These are phyloP conservation scores for Neosalanx taihuensis DNA, from an alignment of 2,797 vertebrate species.

Conservation along the genomic window DNA sequence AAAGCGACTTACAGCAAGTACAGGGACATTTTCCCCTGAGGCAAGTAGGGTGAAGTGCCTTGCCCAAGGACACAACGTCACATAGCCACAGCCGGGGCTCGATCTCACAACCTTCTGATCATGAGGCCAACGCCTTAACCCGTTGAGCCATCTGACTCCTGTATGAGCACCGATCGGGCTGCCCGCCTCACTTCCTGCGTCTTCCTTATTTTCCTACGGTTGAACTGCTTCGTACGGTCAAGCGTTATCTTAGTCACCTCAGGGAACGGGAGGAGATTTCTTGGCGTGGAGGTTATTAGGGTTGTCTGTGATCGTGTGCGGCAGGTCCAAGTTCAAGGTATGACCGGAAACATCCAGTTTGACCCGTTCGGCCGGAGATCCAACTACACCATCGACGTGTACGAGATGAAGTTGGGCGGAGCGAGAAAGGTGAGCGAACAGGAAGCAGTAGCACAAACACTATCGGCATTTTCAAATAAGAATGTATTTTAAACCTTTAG, in stretches of 20 bases:
- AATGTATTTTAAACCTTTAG: neutral
- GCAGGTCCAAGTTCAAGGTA: constrained; percentile 96
- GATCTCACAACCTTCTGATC: too few relatives aligned
- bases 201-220: neutral
- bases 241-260: neutral
- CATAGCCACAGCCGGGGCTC: too few relatives aligned
- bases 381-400: constrained; percentile 98
- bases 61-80: too few relatives aligned
- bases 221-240: neutral
- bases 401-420: constrained; percentile 90
- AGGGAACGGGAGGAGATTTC: neutral
- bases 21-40: too few relatives aligned
- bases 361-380: constrained; percentile 93
- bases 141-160: too few relatives aligned
- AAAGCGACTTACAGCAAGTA: too few relatives aligned
- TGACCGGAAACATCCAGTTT: constrained; percentile 98
- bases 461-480: neutral
- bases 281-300: constrained; percentile 2
- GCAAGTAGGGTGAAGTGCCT: too few relatives aligned
- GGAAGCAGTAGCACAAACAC: neutral
- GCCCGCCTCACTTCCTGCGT: neutral
- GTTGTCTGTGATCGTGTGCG: constrained; percentile 39
- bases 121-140: too few relatives aligned
- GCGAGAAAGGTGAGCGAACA: constrained; percentile 82
- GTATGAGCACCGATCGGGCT: neutral